Conservation (phyloP, 1,140 invertebrate species). For the Holotrichia oblita region DNA sequence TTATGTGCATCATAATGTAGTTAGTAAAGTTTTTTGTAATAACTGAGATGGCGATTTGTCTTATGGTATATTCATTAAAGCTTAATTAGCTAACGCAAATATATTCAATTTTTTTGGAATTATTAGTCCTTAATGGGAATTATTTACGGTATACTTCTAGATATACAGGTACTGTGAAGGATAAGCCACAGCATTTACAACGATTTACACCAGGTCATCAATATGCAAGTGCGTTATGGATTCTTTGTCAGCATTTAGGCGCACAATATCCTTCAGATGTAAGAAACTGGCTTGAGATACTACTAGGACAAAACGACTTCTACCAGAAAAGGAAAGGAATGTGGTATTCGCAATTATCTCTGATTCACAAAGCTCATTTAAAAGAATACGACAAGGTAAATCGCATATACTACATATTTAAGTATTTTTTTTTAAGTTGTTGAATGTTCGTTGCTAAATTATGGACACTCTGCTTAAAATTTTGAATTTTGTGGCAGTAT, state of each 20-base stretch:
- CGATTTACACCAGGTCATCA: constrained; percentile 19
- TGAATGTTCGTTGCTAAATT: no score
- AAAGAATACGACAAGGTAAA: background rate
- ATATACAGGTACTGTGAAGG: background rate
- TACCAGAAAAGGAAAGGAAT: background rate
- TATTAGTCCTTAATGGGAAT: no score
- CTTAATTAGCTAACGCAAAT: no score
- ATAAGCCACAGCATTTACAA: background rate
- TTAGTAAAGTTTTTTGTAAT: background rate
- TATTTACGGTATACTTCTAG: background rate
- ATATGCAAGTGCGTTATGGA: constrained; percentile 21
- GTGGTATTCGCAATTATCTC: constrained; percentile 4
- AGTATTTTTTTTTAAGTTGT: no score
- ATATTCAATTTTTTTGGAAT: no score
- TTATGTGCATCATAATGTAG: no score
- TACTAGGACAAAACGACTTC: background rate
- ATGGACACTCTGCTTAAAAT: no score
- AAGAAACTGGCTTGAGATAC: background rate
- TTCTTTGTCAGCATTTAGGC: background rate
- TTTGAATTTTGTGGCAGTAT: no score
- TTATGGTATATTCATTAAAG: no score
- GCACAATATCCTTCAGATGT: constrained; percentile 10
- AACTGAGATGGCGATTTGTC: background rate
- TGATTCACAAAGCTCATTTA: background rate
- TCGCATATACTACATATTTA: background rate